Percentiles rank a stretch among this genome's conserved stretches.
Evolutionary conservation across 2,797 vertebrate species (phyloP).

Genomic region (Cuniculus paca): DNA sequence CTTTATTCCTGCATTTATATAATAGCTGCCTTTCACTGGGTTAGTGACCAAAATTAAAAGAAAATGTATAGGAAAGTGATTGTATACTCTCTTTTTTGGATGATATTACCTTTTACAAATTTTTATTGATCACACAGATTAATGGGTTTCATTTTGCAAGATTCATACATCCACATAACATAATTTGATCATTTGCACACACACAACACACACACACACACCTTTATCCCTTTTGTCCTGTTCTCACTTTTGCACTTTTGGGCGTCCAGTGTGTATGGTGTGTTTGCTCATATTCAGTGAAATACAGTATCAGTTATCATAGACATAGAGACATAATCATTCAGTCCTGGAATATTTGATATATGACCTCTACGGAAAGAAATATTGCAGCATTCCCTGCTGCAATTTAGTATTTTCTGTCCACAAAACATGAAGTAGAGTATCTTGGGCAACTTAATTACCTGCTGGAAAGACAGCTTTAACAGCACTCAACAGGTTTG

Average conservation of each 20-base stretch:
- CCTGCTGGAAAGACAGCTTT: constrained; percentile 74
- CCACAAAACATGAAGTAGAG: constrained; percentile 42
- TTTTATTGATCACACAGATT: neutral
- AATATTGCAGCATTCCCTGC: neutral
- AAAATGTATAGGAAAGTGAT: neutral
- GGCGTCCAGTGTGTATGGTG: neutral
- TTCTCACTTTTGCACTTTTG: neutral
- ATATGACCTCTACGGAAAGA: neutral
- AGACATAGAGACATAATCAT: neutral
- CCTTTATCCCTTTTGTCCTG: neutral
- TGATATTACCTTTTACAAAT: neutral
- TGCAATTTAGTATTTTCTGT: neutral
- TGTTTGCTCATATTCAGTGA: neutral
- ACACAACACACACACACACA: neutral
- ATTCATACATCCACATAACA: neutral
- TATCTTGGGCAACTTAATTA: constrained; percentile 77
- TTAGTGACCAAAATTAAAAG: neutral
- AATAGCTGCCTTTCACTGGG: neutral
- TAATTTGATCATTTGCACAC: neutral
- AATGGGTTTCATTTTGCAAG: neutral
- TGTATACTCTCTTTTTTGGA: neutral
- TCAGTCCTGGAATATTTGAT: neutral
- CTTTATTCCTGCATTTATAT: neutral
- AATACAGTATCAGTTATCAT: neutral
- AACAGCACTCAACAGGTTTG: constrained; percentile 78